phyloP scores from a whole-genome alignment of 2,888 invertebrate species.

The Pemphredon lugubris region DNA sequence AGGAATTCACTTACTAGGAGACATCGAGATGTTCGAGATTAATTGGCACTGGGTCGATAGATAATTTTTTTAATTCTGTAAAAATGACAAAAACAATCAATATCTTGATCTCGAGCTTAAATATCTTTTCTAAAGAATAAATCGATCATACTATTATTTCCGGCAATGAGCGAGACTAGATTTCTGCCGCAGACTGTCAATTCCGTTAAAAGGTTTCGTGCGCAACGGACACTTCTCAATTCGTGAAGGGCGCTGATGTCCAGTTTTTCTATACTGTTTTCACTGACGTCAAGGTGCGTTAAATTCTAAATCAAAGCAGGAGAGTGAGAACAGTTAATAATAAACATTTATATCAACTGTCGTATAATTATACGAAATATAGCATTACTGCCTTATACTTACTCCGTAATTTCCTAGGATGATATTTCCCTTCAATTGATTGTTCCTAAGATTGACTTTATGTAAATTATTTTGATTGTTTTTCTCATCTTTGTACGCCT shows the following conservation, averaged over 20 bases:
- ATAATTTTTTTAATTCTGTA: slow-evolving; percentile 88
- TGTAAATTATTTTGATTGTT: slow-evolving; percentile 81
- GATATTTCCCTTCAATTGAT: slow-evolving; percentile 91
- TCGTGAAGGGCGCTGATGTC: slow-evolving; percentile 91
- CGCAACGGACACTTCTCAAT: slow-evolving; percentile 89
- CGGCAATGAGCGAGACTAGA: slow-evolving; percentile 89
- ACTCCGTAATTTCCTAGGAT: slow-evolving; percentile 93
- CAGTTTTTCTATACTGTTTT: slow-evolving; percentile 91
- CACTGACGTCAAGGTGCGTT: slow-evolving; percentile 91
- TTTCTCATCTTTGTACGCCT: slow-evolving; percentile 72
- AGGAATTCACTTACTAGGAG: slow-evolving; percentile 85
- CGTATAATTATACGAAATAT: no score
- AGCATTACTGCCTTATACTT: no score
- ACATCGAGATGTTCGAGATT: slow-evolving; percentile 90
- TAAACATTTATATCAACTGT: no score
- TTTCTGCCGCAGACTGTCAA: slow-evolving; percentile 90
- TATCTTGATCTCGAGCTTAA: no score
- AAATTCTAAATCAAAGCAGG: slow-evolving; percentile 85
- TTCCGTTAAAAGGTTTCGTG: slow-evolving; percentile 89
- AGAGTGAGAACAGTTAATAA: no score
- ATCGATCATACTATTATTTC: slow-evolving; percentile 87
- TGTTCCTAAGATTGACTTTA: slow-evolving; percentile 89
- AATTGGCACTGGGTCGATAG: slow-evolving; percentile 86
- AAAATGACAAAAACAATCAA: slow-evolving; percentile 57
- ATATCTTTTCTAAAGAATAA: no score